A percentile compares a stretch with the other conserved stretches of the same genome.
phyloP scores from a whole-genome alignment of 1,140 invertebrate genomes.

The Sminthurinus signatus region DNA sequence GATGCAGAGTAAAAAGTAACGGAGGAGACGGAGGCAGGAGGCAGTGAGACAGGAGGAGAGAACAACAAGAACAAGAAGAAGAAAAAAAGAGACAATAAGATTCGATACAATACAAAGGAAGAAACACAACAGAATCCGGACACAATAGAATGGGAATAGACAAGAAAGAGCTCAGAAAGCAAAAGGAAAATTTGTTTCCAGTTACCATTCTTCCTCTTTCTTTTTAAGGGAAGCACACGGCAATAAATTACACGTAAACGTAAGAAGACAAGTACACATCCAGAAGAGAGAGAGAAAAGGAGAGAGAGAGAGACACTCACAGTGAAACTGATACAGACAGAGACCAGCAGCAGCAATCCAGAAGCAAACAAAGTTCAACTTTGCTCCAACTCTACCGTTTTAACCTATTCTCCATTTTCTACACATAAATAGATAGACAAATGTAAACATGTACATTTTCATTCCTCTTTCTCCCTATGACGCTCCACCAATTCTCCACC shows the following conservation, averaged over 20 bases:
- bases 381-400: slow-evolving; percentile 8
- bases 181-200: slow-evolving; percentile 38
- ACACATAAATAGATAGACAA: too few species aligned
- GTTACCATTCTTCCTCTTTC: slow-evolving; percentile 35
- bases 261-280: slow-evolving; percentile 11
- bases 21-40: slow-evolving; percentile 1
- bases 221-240: slow-evolving; percentile 31
- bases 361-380: slow-evolving; percentile 29
- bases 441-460: too few species aligned
- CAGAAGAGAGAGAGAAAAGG: neutral
- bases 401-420: too few species aligned
- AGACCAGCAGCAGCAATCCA: too few species aligned
- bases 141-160: slow-evolving; percentile 16
- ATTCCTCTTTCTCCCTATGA: too few species aligned
- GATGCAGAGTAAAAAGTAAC: slow-evolving; percentile 1
- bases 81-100: slow-evolving; percentile 28
- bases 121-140: too few species aligned
- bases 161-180: slow-evolving; percentile 28
- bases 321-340: neutral
- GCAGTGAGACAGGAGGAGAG: neutral
- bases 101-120: slow-evolving; percentile 32
- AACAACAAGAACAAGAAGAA: neutral
- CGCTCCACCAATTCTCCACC: too few species aligned
- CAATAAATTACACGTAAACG: slow-evolving; percentile 41
- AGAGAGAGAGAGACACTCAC: neutral